Evolutionary conservation across 2,797 vertebrate genomes (phyloP), one percentile per base, ranked within the genome.

Genomic region (Synaphobranchus kaupii): DNA sequence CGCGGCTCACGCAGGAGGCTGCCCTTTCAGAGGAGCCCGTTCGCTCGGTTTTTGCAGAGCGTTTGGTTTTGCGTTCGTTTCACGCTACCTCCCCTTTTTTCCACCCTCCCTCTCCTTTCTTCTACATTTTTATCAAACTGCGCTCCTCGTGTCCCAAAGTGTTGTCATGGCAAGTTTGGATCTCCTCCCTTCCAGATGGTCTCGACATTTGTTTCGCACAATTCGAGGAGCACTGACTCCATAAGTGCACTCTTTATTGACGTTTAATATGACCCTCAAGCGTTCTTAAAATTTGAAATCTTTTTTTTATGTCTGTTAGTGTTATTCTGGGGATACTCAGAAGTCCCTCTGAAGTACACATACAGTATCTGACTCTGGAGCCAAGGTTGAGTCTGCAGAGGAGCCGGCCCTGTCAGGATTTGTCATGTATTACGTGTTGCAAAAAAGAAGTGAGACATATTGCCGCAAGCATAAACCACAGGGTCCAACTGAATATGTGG

Each of bases 101-200:
- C 39, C 12, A 1, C 54, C 54, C 12, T 50, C 10, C 50, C 50
- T 50, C 39, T 39, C 3, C 54, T 12, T 47, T 25, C 12, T 76
- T 20, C 2, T 4, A 44, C 34, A 20, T 76, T 76, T 13, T 76
- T 15, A 76, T 44, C 13, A 20, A 39, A 4, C 31, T 44, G 31
- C 20, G 71, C 15, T 73, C 31, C 8, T 15, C 3, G 68, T 34
- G 12, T 15, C 73, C 73, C 9, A 34, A 34, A 48, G 76, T 22
- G 76, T 80, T 80, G 76, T 48, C 76, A 80, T 80, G 44, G 22
- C 34, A 44, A 80, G 48, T 47, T 78, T 71, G 86, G 17, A 50
- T 71, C 48, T 66, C 50, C 81, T 87, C 86, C 80, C 63, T 25
- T 20, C 28, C 86, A 87, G 86, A 71, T 87, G 86, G 86, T n/a